Evolutionary conservation across 2,888 invertebrate species (phyloP), one percentile per base, ranked within the genome.

Genomic region (Tricholauxania praeusta): DNA sequence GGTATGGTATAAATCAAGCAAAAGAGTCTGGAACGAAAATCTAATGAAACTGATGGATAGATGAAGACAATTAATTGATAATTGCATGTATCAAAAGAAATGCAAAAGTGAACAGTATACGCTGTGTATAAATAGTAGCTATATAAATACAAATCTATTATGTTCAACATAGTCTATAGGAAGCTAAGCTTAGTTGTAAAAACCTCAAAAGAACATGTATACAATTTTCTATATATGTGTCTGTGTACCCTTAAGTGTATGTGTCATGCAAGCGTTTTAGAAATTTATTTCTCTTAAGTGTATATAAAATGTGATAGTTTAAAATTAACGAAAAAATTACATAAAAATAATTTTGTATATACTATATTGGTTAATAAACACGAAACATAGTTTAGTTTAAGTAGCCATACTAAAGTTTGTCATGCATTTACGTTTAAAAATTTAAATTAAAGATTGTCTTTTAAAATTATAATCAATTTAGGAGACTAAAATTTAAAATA

Each of bases 1-100:
- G 93, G 94, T 80, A 93, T 93, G 92, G 93, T 93, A 80, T 93
- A 92, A 89, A 81, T 10, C 28, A 15, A 39, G 10, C 39, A 39
- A 39, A 7, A 4, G 39, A 1, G 5, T 7, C 39, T 10, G 39
- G 10, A 39, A 39, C 10, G 2, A 10, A 39, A 10, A 39, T 39
- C 39, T 72, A 80, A 80, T 7, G 79, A 79, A 47, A 10, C 63
- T 64, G 12, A 39, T 17, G 28, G 64, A 59, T 22, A 55, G 52
- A 49, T n/a, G 8, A 3, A 3, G 10, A 39, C 39, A 39, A 39
- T 39, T 39, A 39, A 10, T 10, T 39, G 2, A 39, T 3, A 39
- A 39, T 39, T 39, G 39, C 8, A 39, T 10, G 8, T 39, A 39
- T 39, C 57, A 1, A 2, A 28, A 28, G 28, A 28, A 28, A 28